phyloP scores from a whole-genome alignment of 2,797 vertebrate genomes.

The Hirundo rustica region DNA sequence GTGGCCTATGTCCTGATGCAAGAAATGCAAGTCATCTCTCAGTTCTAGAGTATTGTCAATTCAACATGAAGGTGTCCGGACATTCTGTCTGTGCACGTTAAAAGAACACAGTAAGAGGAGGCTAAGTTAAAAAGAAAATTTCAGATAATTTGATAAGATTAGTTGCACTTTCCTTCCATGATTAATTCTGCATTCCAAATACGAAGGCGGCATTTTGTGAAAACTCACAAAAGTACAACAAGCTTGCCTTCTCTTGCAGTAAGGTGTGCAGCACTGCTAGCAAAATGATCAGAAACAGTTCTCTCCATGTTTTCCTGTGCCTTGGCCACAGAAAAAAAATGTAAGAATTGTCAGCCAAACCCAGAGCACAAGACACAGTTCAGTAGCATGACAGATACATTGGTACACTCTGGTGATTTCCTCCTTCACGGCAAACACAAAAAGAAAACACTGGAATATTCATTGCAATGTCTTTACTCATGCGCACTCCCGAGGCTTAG shows the following conservation, averaged over 20 bases:
- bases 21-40: background rate
- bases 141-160: background rate
- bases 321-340: background rate
- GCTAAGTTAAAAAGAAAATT: background rate
- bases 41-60: background rate
- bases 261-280: background rate
- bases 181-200: background rate
- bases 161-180: background rate
- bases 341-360: background rate
- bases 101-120: background rate
- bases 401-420: background rate
- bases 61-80: background rate
- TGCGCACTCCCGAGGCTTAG: background rate
- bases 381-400: background rate
- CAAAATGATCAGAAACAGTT: background rate
- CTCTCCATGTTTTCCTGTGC: background rate
- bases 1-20: fast-evolving
- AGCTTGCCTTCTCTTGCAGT: background rate
- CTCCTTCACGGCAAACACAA: background rate
- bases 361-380: background rate
- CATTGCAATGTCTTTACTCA: background rate
- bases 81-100: background rate
- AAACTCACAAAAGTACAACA: background rate
- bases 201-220: background rate
- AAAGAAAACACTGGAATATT: background rate